phyloP scores from a whole-genome alignment of 2,888 invertebrate species.

The Athalia cordata region DNA sequence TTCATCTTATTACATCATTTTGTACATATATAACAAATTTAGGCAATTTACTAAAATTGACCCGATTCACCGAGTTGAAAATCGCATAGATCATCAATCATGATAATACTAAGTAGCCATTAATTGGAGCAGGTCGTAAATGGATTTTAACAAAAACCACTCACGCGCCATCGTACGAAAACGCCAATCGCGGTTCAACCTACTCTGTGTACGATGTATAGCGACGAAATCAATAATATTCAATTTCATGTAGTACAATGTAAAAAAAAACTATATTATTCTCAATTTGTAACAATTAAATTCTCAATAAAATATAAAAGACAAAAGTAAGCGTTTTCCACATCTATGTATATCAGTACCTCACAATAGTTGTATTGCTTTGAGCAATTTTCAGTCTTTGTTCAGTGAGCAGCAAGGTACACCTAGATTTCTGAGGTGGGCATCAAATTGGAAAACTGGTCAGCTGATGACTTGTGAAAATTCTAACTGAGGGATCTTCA shows the following conservation, averaged over 20 bases:
- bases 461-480: neutral
- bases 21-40: slow-evolving; percentile 29
- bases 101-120: neutral
- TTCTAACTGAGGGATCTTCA: neutral
- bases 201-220: slow-evolving; percentile 3
- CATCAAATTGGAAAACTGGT: neutral
- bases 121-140: neutral
- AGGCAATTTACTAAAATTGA: neutral
- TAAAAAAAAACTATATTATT: slow-evolving; percentile 29
- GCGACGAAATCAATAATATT: slow-evolving; percentile 16
- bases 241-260: slow-evolving; percentile 28
- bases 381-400: too few species aligned
- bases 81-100: neutral
- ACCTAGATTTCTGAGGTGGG: neutral
- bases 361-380: too few species aligned
- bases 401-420: too few species aligned
- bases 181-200: neutral
- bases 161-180: neutral
- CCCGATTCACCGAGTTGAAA: neutral
- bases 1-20: neutral
- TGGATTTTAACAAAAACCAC: neutral
- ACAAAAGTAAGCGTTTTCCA: neutral
- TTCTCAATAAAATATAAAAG: slow-evolving; percentile 34
- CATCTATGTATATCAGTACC: neutral
- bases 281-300: slow-evolving; percentile 30